A percentile compares a stretch with the other conserved stretches of the same genome.
These are phyloP conservation scores for Promerops cafer DNA, from an alignment of 2,113 vertebrate genomes.

Conservation along the genomic window DNA sequence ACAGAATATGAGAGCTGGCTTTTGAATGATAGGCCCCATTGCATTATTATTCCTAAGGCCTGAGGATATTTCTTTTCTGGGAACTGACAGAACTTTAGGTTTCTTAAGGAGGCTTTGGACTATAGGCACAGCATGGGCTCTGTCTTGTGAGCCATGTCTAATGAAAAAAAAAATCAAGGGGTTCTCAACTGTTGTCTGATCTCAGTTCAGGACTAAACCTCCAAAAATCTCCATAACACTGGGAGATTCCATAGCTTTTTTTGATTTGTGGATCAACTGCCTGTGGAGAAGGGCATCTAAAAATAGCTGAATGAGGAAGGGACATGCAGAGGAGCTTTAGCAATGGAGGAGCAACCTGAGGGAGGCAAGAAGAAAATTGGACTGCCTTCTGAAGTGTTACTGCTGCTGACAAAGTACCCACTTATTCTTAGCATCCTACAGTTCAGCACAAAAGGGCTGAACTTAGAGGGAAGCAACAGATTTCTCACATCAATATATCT, in stretches of 20 bases:
- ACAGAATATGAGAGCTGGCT: background rate
- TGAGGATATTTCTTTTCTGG: background rate
- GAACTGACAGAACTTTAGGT: background rate
- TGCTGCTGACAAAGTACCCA: slow-evolving; percentile 16
- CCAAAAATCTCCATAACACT: slow-evolving; percentile 1
- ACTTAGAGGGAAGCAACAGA: background rate
- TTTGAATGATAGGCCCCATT: background rate
- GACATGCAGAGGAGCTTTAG: background rate
- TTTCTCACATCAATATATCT: background rate
- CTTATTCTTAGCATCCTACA: slow-evolving; percentile 13
- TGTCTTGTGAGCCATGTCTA: background rate
- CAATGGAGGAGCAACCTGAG: background rate
- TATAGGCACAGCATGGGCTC: slow-evolving; percentile 15
- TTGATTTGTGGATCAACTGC: slow-evolving; percentile 54
- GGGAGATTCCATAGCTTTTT: background rate
- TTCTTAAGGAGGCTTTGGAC: slow-evolving; percentile 26
- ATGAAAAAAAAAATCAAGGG: slow-evolving; percentile 33
- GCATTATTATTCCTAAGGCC: background rate
- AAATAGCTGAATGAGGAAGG: slow-evolving; percentile 47
- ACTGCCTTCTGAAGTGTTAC: background rate
- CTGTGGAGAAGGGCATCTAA: slow-evolving; percentile 50
- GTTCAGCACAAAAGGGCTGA: background rate
- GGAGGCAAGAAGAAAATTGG: slow-evolving; percentile 28
- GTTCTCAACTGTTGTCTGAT: slow-evolving; percentile 8
- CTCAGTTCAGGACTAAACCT: slow-evolving; percentile 13